Evolutionary conservation across 2,888 invertebrate species (phyloP).

Genomic region (Mechanitis mazaeus): DNA sequence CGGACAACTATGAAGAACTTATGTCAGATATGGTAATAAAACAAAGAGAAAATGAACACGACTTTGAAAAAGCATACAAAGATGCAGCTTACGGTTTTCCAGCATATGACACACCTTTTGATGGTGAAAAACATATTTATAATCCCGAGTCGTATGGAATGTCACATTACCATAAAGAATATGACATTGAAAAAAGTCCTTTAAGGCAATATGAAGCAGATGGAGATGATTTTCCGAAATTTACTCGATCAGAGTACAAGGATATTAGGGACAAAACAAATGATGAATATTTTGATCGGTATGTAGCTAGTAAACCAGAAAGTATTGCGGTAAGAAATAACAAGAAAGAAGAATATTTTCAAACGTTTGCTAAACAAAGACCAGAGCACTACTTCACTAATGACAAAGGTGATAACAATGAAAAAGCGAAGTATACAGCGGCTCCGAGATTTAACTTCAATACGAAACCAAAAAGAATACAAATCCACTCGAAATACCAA

Average conservation of each 20-base stretch:
- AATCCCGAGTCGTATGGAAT: conserved; percentile 55
- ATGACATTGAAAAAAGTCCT: conserved; percentile 48
- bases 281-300: conserved; percentile 59
- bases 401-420: conserved; percentile 41
- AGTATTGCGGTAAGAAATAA: conserved; percentile 50
- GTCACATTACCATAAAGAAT: conserved; percentile 44
- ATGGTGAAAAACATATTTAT: conserved; percentile 57
- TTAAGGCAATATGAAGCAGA: conserved; percentile 59
- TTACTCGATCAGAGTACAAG: conserved; percentile 53
- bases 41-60: conserved; percentile 65
- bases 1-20: conserved; percentile 51
- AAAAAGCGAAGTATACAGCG: conserved; percentile 47
- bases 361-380: conserved; percentile 53
- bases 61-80: conserved; percentile 67
- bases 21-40: conserved; percentile 48
- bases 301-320: conserved; percentile 56
- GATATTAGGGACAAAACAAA: conserved; percentile 57
- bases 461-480: conserved; percentile 44
- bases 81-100: conserved; percentile 66
- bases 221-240: conserved; percentile 56
- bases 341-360: conserved; percentile 59
- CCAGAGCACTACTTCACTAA: conserved; percentile 45
- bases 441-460: conserved; percentile 41
- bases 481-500: conserved; percentile 50
- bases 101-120: conserved; percentile 47